phyloP scores from a whole-genome alignment of 1,140 invertebrate genomes.

The Drosophila arawakana region DNA sequence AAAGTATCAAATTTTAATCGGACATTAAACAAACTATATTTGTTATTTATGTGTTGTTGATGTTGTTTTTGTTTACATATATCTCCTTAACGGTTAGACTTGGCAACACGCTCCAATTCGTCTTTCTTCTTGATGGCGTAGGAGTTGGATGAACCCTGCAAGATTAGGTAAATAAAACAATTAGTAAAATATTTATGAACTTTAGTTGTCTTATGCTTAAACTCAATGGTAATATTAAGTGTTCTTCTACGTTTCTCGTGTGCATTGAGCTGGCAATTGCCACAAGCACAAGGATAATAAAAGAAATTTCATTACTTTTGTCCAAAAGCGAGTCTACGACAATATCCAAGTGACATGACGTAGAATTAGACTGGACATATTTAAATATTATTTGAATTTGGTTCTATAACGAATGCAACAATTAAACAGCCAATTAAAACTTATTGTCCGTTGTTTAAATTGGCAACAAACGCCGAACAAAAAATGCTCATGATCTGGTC shows the following conservation, averaged over 20 bases:
- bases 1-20: slow-evolving; percentile 53
- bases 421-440: not conserved
- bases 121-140: slow-evolving; percentile 99
- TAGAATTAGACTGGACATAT: slow-evolving; percentile 47
- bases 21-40: slow-evolving; percentile 46
- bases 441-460: not conserved
- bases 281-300: slow-evolving; percentile 54
- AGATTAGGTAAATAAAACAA: slow-evolving; percentile 76
- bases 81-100: slow-evolving; percentile 98
- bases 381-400: not conserved
- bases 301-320: slow-evolving; percentile 39
- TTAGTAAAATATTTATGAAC: not conserved
- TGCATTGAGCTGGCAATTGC: slow-evolving; percentile 46
- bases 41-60: slow-evolving; percentile 69
- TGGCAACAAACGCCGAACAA: slow-evolving; percentile 9
- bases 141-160: slow-evolving; percentile 98
- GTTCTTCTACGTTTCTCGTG: slow-evolving; percentile 76
- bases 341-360: slow-evolving; percentile 54
- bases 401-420: slow-evolving; percentile 10
- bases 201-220: not conserved
- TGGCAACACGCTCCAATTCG: slow-evolving; percentile 99
- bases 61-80: slow-evolving; percentile 37
- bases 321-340: slow-evolving; percentile 72
- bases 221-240: slow-evolving; percentile 37
- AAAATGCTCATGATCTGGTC: slow-evolving; percentile 38